Evolutionary conservation across 2,888 invertebrate species (phyloP), one percentile per base, ranked within the genome.

Genomic region (Dicroscelio sp.): DNA sequence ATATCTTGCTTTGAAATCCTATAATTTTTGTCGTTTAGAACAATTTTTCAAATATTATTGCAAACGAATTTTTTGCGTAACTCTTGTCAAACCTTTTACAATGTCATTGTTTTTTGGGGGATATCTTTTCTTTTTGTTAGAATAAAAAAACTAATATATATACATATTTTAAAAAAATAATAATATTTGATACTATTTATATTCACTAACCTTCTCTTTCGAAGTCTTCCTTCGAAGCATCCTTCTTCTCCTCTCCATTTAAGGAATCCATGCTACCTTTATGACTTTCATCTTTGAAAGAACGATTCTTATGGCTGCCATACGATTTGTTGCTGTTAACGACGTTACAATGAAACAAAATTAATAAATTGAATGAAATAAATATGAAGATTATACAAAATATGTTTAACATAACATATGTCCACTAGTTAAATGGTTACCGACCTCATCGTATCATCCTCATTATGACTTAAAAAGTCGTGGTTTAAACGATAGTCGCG

Each of bases 261-360:
- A 98, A 97, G 90, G 98, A 98, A 96, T 99, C 98, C 94, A 98
- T 98, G 96, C 99, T 99, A 90, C 98, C 98, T 97, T 99, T 99
- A 97, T 99, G 99, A 97, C 99, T 99, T 97, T 99, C 98, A 96
- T 98, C 98, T 97, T 99, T 99, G 96, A 98, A 98, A 92, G 98
- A 98, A 96, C 99, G 98, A 97, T 99, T 98, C 97, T 99, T 99
- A 97, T 99, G 99, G 97, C 99, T 99, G 95, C 99, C 99, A 96
- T 99, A 99, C 78, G 99, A 99, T 97, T 99, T 99, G 97, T 98
- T 98, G 97, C 99, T 99, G 93, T 92, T 91, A 27, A n/a, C n/a
- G n/a, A n/a, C n/a, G n/a, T n/a, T n/a, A n/a, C n/a, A 31, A 33
- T 0, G 3, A 31, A 43, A 58, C 23, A 8, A 14, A 63, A 63